Evolutionary conservation across 2,113 vertebrate genomes (phyloP), one percentile per base, ranked within the genome.

Genomic region (Forbesichthys agassizii): DNA sequence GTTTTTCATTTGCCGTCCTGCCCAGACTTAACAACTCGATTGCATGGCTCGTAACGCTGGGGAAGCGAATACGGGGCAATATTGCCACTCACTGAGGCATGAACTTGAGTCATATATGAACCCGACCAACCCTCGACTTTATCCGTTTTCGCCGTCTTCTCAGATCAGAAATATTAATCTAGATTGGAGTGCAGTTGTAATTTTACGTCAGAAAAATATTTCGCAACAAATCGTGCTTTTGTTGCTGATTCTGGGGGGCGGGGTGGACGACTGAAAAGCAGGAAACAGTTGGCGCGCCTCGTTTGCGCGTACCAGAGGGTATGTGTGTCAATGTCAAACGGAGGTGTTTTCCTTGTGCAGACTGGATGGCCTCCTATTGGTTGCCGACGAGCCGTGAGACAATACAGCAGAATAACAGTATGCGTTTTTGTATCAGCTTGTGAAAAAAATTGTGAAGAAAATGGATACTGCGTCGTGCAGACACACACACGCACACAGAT

Each of bases 321-420:
- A 71, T 66, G 33, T 66, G 75, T 85, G 83, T 86, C 89, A 92
- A 91, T 92, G 91, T 92, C 90, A 92, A 89, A 91, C 75, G 84
- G 90, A 79, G 91, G 90, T 84, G 90, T 91, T 88, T 83, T 81
- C 7, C 36, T 42, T 42, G 36, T 42, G 36, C 36, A 42, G 3
- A 7, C 36, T 42, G 36, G 36, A 5, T 42, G 36, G 4, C 36
- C 36, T 42, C 36, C 7, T 42, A 42, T 42, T 42, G 36, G 36
- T 42, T 42, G 5, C 36, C 4, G 36, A 5, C 27, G 27, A 27
- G 27, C 27, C 27, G 27, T 42, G 36, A 42, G 4, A 42, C 7
- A 42, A 42, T 42, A 42, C 36, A 42, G 36, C 36, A 42, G 7
- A 42, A 42, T 8, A 27, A 42, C 5, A 7, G 36, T 42, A 42